Evolutionary conservation across 2,113 vertebrate genomes (phyloP).

Genomic region (Halcyon malimbica): DNA sequence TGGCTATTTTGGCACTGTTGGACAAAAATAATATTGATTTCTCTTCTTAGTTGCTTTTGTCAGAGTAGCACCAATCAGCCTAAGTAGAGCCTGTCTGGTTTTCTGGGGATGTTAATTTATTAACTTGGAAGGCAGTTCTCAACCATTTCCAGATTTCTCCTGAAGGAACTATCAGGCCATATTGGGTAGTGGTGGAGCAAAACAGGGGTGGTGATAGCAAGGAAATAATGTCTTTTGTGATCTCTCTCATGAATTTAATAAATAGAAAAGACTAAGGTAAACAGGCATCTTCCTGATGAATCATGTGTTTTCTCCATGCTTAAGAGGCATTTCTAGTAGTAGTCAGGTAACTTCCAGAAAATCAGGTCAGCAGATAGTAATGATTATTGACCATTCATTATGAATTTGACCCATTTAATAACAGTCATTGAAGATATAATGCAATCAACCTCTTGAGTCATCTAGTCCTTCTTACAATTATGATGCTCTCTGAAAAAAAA

Average conservation of each 20-base stretch:
- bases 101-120: not conserved
- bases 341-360: not conserved
- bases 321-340: not conserved
- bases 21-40: not conserved
- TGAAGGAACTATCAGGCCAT: not conserved
- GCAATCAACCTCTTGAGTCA: not conserved
- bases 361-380: not conserved
- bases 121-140: not conserved
- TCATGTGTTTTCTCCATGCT: not conserved
- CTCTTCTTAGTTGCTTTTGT: not conserved
- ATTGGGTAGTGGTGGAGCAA: not conserved
- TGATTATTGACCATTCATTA: not conserved
- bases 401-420: not conserved
- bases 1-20: not conserved
- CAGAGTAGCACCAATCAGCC: not conserved
- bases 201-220: not conserved
- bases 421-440: not conserved
- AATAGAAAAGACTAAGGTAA: not conserved
- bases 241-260: not conserved
- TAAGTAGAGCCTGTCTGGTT: not conserved
- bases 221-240: not conserved
- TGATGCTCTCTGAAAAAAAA: not conserved
- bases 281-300: not conserved
- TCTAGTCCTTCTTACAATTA: not conserved
- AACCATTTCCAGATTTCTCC: not conserved